Evolutionary conservation across 2,797 vertebrate genomes (phyloP).

Genomic region (Monodelphis domestica): DNA sequence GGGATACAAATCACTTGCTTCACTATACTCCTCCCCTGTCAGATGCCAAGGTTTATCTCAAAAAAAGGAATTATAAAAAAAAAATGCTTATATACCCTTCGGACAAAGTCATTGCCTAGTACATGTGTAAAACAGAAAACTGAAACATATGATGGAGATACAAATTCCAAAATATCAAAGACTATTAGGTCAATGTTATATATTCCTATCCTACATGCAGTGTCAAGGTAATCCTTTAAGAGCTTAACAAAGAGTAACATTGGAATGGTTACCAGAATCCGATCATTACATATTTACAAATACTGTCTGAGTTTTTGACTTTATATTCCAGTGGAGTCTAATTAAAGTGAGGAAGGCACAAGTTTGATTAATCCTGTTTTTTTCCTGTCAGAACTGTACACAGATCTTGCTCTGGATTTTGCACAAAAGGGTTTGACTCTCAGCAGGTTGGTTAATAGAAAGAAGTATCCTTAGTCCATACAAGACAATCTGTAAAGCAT

Average conservation of each 20-base stretch:
- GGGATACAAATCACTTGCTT: not conserved
- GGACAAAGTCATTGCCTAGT: not conserved
- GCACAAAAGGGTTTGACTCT: not conserved
- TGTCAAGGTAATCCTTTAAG: not conserved
- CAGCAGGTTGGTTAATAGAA: not conserved
- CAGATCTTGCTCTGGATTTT: constrained; percentile 6
- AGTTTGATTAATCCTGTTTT: not conserved
- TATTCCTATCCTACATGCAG: not conserved
- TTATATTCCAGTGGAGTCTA: not conserved
- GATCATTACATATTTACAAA: not conserved
- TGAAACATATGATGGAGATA: constrained; percentile 1
- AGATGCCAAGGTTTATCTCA: constrained; percentile 1
- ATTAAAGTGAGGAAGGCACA: not conserved
- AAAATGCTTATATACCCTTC: not conserved
- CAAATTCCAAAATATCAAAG: constrained; percentile 24
- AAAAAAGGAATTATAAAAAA: constrained; percentile 4
- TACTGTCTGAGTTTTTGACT: not conserved
- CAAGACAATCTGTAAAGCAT: constrained; percentile 1
- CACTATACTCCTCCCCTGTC: not conserved
- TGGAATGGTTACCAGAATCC: not conserved
- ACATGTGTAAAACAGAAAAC: not conserved
- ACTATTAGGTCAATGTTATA: not conserved
- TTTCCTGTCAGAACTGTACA: not conserved
- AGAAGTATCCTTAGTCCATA: not conserved
- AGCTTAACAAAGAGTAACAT: not conserved